Percentiles rank a stretch among this genome's conserved stretches.
These are phyloP conservation scores for Chaetodon trifascialis DNA, from an alignment of 2,113 vertebrate genomes.

Conservation along the genomic window DNA sequence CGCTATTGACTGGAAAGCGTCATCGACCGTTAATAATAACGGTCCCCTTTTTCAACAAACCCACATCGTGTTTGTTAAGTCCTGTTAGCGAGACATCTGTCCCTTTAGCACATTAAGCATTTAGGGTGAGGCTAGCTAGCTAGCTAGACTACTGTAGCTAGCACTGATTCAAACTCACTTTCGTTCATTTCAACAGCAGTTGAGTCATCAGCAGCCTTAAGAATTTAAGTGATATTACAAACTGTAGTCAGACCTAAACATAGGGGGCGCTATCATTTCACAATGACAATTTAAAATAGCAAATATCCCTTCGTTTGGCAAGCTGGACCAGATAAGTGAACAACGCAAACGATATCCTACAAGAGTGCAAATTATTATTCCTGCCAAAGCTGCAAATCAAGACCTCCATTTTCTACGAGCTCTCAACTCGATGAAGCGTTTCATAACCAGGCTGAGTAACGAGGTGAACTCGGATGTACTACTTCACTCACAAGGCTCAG, in stretches of 20 bases:
- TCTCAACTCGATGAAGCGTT: constrained; percentile 24
- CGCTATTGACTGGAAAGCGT: neutral
- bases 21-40: neutral
- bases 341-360: too few relatives aligned
- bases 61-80: neutral
- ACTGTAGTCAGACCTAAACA: neutral
- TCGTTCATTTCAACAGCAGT: neutral
- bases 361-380: neutral
- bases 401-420: neutral
- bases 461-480: constrained; percentile 35
- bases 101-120: neutral
- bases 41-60: neutral
- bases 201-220: neutral
- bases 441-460: constrained; percentile 35
- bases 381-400: constrained; percentile 14
- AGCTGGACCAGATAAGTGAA: too few relatives aligned
- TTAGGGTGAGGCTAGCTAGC: neutral
- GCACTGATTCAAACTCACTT: neutral
- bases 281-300: neutral
- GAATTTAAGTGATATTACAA: too few relatives aligned
- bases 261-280: neutral
- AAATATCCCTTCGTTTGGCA: too few relatives aligned
- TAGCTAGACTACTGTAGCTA: neutral
- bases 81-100: neutral
- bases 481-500: constrained; percentile 20